Conservation (phyloP, 2,888 invertebrate genomes). For the Kryphioiulus occultus region DNA sequence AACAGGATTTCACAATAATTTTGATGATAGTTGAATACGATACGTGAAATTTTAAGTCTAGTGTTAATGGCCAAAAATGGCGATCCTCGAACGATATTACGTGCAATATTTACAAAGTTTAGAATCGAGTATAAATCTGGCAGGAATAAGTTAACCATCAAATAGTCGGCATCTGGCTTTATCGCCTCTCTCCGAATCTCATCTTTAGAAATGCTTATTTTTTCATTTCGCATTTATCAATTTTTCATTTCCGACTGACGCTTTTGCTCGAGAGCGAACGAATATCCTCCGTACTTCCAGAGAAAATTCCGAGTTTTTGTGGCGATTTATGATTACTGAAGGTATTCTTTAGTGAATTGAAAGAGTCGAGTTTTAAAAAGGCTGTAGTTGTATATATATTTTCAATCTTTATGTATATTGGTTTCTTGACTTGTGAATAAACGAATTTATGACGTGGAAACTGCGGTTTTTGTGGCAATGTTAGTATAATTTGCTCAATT, state of each 20-base stretch:
- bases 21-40: no score
- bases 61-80: no score
- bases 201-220: neutral
- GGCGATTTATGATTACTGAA: neutral
- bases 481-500: no score
- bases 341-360: neutral
- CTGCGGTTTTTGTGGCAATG: neutral
- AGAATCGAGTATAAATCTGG: neutral
- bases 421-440: constrained; percentile 26
- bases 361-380: neutral
- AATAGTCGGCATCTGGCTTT: neutral
- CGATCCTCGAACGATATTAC: no score
- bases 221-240: neutral
- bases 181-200: neutral
- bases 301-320: neutral
- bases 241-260: neutral
- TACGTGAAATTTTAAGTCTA: no score
- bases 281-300: constrained; percentile 36
- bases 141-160: neutral
- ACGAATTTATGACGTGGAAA: neutral
- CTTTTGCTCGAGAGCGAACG: neutral
- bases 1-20: no score
- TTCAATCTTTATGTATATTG: constrained; percentile 37
- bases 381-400: constrained; percentile 21
- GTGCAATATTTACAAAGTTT: neutral